Base-by-base conservation (phyloP, 53 echinoderm and acorn worm genomes). In the Arbacia lixula region DNA sequence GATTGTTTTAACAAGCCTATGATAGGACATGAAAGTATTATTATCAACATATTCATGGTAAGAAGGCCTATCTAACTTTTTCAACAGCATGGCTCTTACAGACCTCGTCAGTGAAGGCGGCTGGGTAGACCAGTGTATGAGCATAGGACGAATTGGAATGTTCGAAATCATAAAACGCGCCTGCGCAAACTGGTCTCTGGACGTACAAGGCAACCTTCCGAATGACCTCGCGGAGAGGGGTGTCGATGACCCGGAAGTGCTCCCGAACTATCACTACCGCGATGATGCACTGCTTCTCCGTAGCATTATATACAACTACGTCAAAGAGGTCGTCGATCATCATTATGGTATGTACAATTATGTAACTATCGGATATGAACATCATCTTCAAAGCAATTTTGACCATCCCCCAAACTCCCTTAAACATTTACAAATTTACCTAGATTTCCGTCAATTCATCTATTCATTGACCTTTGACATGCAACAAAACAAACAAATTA, bases 41-140 rank as follows among this genome's bases (percentile, higher is more conserved):
- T n/a, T n/a, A n/a, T n/a, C n/a, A n/a, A n/a, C n/a, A n/a, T n/a
- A n/a, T n/a, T n/a, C n/a, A n/a, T n/a, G n/a, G n/a, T n/a, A n/a
- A n/a, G n/a, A n/a, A n/a, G n/a, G n/a, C n/a, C n/a, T n/a, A n/a
- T n/a, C n/a, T n/a, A n/a, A n/a, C n/a, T n/a, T n/a, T n/a, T n/a
- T n/a, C n/a, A 93, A 93, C 56, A 93, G 87, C 37, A 86, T 72
- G 34, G 95, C 91, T 26, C 74, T 95, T 41, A 73, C 73, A 14
- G 84, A 91, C 38, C 80, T 95, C 30, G 91, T 95, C 5, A 78
- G 60, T 34, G 66, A 86, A 38, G 95, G 87, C 5, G 95, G 95
- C 0, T 95, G 95, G 95, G 91, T 95, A 3, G 95, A 95, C 61
- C 60, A 77, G 28, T 87, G 89, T 58, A 91, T 95, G 93, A 52